Evolutionary conservation across 2,888 invertebrate genomes (phyloP).

Genomic region (Drosophila paramelanica): DNA sequence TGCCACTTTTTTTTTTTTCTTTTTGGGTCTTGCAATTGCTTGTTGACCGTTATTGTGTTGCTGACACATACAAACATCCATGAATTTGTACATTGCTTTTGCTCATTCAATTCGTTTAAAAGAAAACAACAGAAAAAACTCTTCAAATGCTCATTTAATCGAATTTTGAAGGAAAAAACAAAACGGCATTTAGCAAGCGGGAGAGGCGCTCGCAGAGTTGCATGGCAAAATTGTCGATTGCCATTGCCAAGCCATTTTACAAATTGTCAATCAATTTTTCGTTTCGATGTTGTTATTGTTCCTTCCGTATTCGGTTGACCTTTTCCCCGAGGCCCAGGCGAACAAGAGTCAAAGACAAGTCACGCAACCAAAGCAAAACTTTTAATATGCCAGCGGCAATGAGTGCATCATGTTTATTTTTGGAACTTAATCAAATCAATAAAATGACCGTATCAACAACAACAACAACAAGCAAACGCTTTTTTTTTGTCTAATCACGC

Average conservation of each 20-base stretch:
- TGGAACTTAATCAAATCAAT: slow-evolving; percentile 77
- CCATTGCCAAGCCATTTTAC: slow-evolving; percentile 36
- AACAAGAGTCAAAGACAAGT: slow-evolving; percentile 60
- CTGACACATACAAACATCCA: slow-evolving; percentile 16
- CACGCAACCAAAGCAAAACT: slow-evolving; percentile 62
- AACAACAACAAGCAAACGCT: slow-evolving; percentile 9
- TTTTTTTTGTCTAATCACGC: slow-evolving; percentile 11
- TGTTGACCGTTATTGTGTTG: slow-evolving; percentile 67
- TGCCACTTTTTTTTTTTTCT: slow-evolving; percentile 41
- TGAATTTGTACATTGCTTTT: slow-evolving; percentile 23
- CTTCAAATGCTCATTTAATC: slow-evolving; percentile 45
- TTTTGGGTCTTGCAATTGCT: slow-evolving; percentile 53
- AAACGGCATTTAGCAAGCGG: slow-evolving; percentile 1
- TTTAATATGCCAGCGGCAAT: slow-evolving; percentile 45
- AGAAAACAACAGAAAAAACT: background rate
- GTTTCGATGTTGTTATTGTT: slow-evolving; percentile 43
- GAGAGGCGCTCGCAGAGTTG: slow-evolving; percentile 40
- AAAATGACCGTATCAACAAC: slow-evolving; percentile 26
- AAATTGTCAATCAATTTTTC: slow-evolving; percentile 70
- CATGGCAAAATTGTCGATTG: slow-evolving; percentile 54
- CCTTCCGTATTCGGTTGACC: slow-evolving; percentile 70
- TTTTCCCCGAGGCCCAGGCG: slow-evolving; percentile 38
- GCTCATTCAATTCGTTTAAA: slow-evolving; percentile 40
- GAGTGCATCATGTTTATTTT: slow-evolving; percentile 74
- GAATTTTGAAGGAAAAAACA: slow-evolving; percentile 21